A percentile compares a stretch with the other conserved stretches of the same genome.
These are phyloP conservation scores for Lepidonotus clava DNA, from an alignment of 2,888 invertebrate species.

Conservation along the genomic window DNA sequence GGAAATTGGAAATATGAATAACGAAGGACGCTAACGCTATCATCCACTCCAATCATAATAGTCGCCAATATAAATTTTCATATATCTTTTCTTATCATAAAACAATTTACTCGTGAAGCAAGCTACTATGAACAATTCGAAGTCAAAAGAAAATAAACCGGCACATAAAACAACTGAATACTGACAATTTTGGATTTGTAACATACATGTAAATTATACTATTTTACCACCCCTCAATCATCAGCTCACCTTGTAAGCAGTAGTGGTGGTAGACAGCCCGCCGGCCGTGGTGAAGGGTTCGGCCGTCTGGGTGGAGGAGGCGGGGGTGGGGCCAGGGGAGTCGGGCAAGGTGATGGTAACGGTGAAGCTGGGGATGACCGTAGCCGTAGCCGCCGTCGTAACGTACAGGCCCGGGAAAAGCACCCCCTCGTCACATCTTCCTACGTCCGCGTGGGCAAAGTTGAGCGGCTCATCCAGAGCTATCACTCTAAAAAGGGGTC, in stretches of 20 bases:
- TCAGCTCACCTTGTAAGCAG: conserved; percentile 46
- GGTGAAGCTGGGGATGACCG: conserved; percentile 60
- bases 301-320: background rate
- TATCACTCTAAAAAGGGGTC: too few species aligned
- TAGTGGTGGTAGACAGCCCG: background rate
- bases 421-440: conserved; percentile 86
- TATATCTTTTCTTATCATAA: too few species aligned
- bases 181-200: too few species aligned
- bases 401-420: conserved; percentile 60
- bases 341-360: conserved; percentile 59
- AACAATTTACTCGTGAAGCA: too few species aligned
- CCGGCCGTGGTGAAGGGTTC: background rate
- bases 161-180: too few species aligned
- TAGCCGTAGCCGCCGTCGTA: conserved; percentile 20
- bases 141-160: too few species aligned
- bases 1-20: too few species aligned
- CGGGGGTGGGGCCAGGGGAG: conserved; percentile 10
- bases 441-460: conserved; percentile 82
- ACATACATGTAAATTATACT: background rate
- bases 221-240: background rate
- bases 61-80: too few species aligned
- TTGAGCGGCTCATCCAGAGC: conserved; percentile 85
- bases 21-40: too few species aligned
- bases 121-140: too few species aligned
- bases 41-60: too few species aligned